Percentiles rank a stretch among this genome's conserved stretches.
phyloP scores from a whole-genome alignment of 2,888 invertebrate species.

The Eremobia ochroleuca region DNA sequence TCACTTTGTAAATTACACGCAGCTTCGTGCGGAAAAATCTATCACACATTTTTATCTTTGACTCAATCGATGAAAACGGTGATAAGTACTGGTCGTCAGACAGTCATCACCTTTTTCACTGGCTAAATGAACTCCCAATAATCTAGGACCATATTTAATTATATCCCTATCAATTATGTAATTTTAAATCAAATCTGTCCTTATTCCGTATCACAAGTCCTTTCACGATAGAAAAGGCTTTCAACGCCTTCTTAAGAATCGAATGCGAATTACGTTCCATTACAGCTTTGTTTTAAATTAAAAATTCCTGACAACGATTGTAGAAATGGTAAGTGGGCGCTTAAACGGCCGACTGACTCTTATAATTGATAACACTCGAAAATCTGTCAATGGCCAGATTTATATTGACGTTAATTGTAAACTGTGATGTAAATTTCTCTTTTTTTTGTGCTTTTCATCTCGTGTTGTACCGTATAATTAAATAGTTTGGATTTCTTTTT shows the following conservation, averaged over 20 bases:
- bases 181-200: constrained; percentile 25
- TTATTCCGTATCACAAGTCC: constrained; percentile 35
- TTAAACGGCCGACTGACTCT: constrained; percentile 49
- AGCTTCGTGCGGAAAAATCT: background rate
- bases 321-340: constrained; percentile 39
- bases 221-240: constrained; percentile 43
- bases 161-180: constrained; percentile 10
- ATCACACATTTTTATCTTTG: background rate
- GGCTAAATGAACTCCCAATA: background rate
- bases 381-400: constrained; percentile 59
- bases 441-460: constrained; percentile 31
- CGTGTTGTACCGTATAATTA: constrained; percentile 38
- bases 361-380: constrained; percentile 68
- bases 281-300: constrained; percentile 65
- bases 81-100: background rate
- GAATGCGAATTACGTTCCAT: constrained; percentile 57
- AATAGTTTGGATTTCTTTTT: constrained; percentile 15
- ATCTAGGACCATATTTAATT: constrained; percentile 13
- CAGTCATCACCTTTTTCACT: background rate
- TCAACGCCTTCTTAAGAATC: constrained; percentile 49
- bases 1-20: background rate
- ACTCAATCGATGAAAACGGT: background rate
- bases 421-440: constrained; percentile 53
- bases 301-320: constrained; percentile 55
- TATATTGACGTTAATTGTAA: constrained; percentile 66